Conservation (phyloP, 2,888 invertebrate species). For the Empis stercorea region DNA sequence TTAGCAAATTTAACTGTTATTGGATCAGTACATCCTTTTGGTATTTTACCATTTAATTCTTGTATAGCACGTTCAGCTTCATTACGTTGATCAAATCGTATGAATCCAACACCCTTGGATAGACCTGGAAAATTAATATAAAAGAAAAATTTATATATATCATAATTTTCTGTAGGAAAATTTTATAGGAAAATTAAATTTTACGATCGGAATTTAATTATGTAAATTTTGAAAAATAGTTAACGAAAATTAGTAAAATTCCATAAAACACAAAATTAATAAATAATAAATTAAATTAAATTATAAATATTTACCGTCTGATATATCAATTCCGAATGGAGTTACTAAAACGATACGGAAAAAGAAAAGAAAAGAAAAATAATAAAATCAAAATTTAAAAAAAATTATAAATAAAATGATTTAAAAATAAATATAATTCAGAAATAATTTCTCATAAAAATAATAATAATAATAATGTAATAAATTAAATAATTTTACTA, state of each 20-base stretch:
- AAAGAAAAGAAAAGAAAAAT: neutral
- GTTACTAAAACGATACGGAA: neutral
- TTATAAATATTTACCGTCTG: neutral
- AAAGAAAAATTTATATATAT: neutral
- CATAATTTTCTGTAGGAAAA: too few species aligned
- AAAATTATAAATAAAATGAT: neutral
- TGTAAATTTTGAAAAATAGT: too few species aligned
- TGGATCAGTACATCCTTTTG: constrained; percentile 76
- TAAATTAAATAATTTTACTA: too few species aligned
- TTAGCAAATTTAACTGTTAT: constrained; percentile 92
- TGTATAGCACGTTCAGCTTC: constrained; percentile 87
- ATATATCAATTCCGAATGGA: neutral
- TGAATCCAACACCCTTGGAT: constrained; percentile 90
- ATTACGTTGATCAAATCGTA: constrained; percentile 81
- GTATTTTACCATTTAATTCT: constrained; percentile 80
- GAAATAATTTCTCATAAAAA: too few species aligned
- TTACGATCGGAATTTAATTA: neutral
- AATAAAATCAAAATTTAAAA: neutral
- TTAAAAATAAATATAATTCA: too few species aligned
- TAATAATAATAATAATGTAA: too few species aligned
- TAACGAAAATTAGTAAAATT: too few species aligned
- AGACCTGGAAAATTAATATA: constrained; percentile 46
- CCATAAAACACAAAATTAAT: too few species aligned
- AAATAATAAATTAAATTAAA: neutral
- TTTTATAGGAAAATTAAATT: neutral